A percentile compares a stretch with the other conserved stretches of the same genome.
phyloP scores from a whole-genome alignment of 2,113 vertebrate species.

The Callorhinus ursinus region DNA sequence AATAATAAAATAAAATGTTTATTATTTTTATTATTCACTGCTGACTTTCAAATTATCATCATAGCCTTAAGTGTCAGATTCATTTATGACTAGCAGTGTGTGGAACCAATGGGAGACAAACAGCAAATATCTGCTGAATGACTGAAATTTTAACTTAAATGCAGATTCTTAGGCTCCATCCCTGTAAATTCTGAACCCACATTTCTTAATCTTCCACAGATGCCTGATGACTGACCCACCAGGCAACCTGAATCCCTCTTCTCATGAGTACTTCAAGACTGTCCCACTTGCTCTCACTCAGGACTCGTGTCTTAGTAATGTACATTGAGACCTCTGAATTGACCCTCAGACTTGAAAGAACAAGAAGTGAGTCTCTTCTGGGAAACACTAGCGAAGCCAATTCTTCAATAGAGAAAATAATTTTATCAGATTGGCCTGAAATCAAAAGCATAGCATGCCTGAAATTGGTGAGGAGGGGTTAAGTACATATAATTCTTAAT shows the following conservation, averaged over 20 bases:
- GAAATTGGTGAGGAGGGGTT: background rate
- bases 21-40: background rate
- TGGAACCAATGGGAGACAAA: background rate
- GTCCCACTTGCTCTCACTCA: background rate
- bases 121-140: constrained; percentile 1
- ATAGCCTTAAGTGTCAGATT: background rate
- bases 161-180: background rate
- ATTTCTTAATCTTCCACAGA: background rate
- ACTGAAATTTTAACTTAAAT: constrained; percentile 2
- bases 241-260: background rate
- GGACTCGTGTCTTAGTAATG: background rate
- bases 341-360: background rate
- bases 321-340: background rate
- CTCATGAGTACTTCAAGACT: background rate
- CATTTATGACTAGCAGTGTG: background rate
- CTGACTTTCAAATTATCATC: background rate
- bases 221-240: background rate
- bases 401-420: constrained; percentile 8
- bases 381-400: background rate
- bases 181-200: constrained; percentile 6
- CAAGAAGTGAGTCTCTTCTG: background rate
- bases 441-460: background rate
- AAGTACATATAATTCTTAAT: constrained; percentile 19
- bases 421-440: background rate
- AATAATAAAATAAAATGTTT: background rate